Percentiles rank a stretch among this genome's conserved stretches.
Evolutionary conservation across 1,140 invertebrate genomes (phyloP).

Genomic region (Tetramorium parvispinum): DNA sequence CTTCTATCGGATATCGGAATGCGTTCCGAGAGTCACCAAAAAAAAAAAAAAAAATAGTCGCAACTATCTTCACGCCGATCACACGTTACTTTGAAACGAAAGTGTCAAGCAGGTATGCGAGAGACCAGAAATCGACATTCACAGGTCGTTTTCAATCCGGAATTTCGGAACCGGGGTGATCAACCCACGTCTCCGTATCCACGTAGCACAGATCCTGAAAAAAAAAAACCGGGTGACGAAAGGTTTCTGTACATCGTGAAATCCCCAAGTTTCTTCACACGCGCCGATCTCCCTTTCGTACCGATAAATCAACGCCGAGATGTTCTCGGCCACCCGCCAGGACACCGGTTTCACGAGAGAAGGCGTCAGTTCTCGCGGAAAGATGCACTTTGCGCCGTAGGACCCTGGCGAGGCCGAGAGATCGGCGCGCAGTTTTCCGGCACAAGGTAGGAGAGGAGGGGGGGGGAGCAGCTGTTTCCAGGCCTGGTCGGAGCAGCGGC

Average conservation of each 20-base stretch:
- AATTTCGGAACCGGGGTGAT: background rate
- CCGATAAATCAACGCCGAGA: constrained; percentile 9
- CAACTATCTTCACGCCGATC: background rate
- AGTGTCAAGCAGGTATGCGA: background rate
- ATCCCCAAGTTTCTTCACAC: background rate
- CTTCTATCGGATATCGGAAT: background rate
- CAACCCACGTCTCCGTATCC: background rate
- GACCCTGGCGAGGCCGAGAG: background rate
- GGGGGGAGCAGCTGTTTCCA: constrained; percentile 75
- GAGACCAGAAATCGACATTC: background rate
- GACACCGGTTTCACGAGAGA: constrained; percentile 33
- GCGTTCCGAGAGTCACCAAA: background rate
- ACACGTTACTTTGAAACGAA: background rate
- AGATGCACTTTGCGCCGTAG: constrained; percentile 62
- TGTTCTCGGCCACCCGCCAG: constrained; percentile 7
- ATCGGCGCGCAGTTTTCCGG: constrained; percentile 19
- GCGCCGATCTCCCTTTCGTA: background rate
- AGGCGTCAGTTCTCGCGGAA: constrained; percentile 22
- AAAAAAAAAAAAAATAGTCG: background rate
- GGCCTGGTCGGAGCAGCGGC: constrained; percentile 62
- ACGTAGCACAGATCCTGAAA: background rate
- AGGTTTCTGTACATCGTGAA: background rate
- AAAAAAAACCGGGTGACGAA: too few relatives aligned
- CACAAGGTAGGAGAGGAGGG: background rate
- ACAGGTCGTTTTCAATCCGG: background rate